Percentiles rank a stretch among this genome's conserved stretches.
phyloP scores from a whole-genome alignment of 2,113 vertebrate species.

The Cricetomys ansorgei region DNA sequence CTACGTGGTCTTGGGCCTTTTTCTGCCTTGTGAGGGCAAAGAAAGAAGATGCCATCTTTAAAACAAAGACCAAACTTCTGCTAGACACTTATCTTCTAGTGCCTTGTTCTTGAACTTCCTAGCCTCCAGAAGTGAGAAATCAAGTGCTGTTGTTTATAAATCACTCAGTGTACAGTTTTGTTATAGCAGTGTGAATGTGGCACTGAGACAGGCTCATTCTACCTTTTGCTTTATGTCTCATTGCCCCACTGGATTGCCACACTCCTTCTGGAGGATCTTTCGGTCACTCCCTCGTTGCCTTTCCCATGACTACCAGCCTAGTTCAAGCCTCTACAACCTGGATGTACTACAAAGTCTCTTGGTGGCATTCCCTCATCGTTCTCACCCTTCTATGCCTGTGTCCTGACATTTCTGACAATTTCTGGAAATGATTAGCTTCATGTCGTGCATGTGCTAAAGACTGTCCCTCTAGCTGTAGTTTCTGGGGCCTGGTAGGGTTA shows the following conservation, averaged over 20 bases:
- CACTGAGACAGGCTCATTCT: not conserved
- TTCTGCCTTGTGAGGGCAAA: not conserved
- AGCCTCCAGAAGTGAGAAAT: not conserved
- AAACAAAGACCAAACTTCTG: not conserved
- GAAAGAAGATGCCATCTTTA: not conserved
- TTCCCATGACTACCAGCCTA: not conserved
- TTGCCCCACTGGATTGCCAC: not conserved
- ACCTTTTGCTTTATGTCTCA: not conserved
- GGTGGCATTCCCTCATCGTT: not conserved
- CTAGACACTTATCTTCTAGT: not conserved
- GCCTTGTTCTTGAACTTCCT: not conserved
- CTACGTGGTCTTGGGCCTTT: too few relatives aligned
- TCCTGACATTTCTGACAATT: not conserved
- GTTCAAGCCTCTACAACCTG: not conserved
- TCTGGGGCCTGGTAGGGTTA: not conserved
- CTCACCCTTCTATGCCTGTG: too few relatives aligned
- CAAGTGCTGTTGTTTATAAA: not conserved
- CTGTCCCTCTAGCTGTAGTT: not conserved
- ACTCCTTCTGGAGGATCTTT: not conserved
- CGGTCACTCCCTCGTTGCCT: not conserved
- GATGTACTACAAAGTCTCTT: not conserved
- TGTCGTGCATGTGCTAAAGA: not conserved
- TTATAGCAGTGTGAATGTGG: not conserved
- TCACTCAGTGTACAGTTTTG: not conserved
- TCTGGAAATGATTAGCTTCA: not conserved